Percentiles rank a stretch among this genome's conserved stretches.
Evolutionary conservation across 2,113 vertebrate genomes (phyloP).

Genomic region (Platycercus adscitus): DNA sequence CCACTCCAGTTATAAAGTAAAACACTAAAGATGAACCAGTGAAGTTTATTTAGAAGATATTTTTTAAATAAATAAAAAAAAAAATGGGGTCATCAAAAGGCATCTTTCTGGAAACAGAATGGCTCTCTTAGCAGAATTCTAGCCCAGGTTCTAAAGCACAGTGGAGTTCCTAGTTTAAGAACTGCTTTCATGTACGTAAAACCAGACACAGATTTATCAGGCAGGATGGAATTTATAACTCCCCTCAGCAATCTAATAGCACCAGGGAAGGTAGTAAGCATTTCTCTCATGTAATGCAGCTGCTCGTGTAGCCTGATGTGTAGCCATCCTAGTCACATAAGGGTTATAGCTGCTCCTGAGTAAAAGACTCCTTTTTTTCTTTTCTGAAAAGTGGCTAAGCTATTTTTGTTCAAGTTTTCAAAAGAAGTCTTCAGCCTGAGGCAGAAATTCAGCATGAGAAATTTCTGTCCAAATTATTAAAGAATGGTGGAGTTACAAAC

Average conservation of each 20-base stretch:
- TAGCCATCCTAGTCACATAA: neutral
- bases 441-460: slow-evolving; percentile 48
- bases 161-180: neutral
- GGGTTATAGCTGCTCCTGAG: neutral
- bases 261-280: neutral
- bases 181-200: neutral
- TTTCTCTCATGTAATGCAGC: neutral
- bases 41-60: neutral
- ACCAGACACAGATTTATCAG: neutral
- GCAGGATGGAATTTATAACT: neutral
- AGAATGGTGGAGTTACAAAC: slow-evolving; percentile 28
- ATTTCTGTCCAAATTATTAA: slow-evolving; percentile 52
- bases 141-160: neutral
- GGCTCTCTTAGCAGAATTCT: neutral
- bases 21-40: neutral
- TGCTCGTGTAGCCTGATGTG: neutral
- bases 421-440: slow-evolving; percentile 22
- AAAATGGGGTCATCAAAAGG: neutral
- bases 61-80: neutral
- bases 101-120: neutral
- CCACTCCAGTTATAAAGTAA: neutral
- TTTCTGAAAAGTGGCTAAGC: slow-evolving; percentile 3
- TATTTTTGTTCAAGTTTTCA: slow-evolving; percentile 55
- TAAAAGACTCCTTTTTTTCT: neutral
- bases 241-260: neutral